Percentiles rank a stretch among this genome's conserved stretches.
These are phyloP conservation scores for Sebastes kiyomatsui DNA, from an alignment of 2,797 vertebrate genomes.

Conservation along the genomic window DNA sequence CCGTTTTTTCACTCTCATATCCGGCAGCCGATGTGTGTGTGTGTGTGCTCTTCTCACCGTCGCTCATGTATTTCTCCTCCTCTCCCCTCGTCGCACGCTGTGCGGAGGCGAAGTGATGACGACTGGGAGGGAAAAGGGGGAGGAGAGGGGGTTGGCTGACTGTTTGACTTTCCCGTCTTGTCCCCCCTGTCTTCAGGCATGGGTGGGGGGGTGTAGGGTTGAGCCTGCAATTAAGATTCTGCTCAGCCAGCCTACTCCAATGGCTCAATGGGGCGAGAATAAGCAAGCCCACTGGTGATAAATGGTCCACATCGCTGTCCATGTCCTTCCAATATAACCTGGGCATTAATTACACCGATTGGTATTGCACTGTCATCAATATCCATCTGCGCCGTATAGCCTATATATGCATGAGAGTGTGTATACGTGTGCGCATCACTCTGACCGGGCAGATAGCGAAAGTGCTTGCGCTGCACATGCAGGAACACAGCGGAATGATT, in stretches of 20 bases:
- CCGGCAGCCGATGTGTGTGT: not conserved
- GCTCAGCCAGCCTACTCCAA: slow-evolving; percentile 71
- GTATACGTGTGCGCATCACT: slow-evolving; percentile 19
- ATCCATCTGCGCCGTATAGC: slow-evolving; percentile 55
- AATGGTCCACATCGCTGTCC: slow-evolving; percentile 76
- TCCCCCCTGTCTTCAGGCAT: slow-evolving; percentile 33
- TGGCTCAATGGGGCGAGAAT: slow-evolving; percentile 78
- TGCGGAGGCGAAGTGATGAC: slow-evolving; percentile 38
- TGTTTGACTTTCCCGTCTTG: slow-evolving; percentile 66
- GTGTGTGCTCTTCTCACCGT: not conserved
- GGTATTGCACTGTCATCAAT: slow-evolving; percentile 82
- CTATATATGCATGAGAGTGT: slow-evolving; percentile 5
- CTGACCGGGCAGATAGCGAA: slow-evolving; percentile 1
- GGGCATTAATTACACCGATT: slow-evolving; percentile 84
- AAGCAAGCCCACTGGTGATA: slow-evolving; percentile 77
- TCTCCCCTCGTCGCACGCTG: not conserved
- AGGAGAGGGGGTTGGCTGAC: slow-evolving; percentile 7
- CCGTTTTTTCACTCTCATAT: slow-evolving; percentile 3
- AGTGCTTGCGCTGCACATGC: slow-evolving; percentile 3
- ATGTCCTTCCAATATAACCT: slow-evolving; percentile 80
- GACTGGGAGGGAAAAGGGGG: slow-evolving; percentile 12
- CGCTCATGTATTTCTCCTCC: slow-evolving; percentile 21
- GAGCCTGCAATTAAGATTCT: slow-evolving; percentile 78
- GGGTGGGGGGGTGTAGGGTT: slow-evolving; percentile 1
- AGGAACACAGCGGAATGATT: slow-evolving; percentile 16